Evolutionary conservation across 1,140 invertebrate genomes (phyloP), one percentile per base, ranked within the genome.

Genomic region (Ceratina japonica): DNA sequence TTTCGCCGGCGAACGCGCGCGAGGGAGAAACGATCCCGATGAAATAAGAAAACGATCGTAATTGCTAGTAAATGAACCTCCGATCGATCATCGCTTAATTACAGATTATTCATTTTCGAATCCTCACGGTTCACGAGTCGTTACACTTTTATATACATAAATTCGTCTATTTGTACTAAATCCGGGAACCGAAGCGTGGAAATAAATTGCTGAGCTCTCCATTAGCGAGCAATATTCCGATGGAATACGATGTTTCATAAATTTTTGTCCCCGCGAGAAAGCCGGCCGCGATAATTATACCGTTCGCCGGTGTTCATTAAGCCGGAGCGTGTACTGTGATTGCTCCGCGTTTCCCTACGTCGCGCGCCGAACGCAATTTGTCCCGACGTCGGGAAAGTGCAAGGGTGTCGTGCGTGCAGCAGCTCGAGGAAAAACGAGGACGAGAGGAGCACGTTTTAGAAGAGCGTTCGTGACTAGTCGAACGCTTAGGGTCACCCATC

Each of bases 301-400:
- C 59, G 61, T 22, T 68, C 18, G 49, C 52, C 51, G 73, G 18
- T 66, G 44, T 75, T 66, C 62, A 66, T 66, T 66, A 64, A 64
- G 72, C 72, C 22, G n/a, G 72, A 74, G 49, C 73, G 51, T 44
- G 44, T 13, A 10, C 8, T 20, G 20, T 75, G 66, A 75, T 75
- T 75, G 72, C 71, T 63, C 71, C 71, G 58, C 24, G 58, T 74
- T 59, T 63, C 54, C 20, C 31, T 10, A 37, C 24, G 58, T 24
- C 15, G 27, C 5, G 16, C 18, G 16, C 31, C 61, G 24, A 54
- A 37, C 51, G 13, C 52, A 22, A 18, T 16, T 18, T 13, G 58
- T 15, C 24, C 13, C 49, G n/a, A 49, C 27, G 66, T 77, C 58
- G 68, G 37, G 52, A 71, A 71, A 71, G 44, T 16, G 27, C 66